Evolutionary conservation across 1,140 invertebrate genomes (phyloP).

Genomic region (Meteorus sp.): DNA sequence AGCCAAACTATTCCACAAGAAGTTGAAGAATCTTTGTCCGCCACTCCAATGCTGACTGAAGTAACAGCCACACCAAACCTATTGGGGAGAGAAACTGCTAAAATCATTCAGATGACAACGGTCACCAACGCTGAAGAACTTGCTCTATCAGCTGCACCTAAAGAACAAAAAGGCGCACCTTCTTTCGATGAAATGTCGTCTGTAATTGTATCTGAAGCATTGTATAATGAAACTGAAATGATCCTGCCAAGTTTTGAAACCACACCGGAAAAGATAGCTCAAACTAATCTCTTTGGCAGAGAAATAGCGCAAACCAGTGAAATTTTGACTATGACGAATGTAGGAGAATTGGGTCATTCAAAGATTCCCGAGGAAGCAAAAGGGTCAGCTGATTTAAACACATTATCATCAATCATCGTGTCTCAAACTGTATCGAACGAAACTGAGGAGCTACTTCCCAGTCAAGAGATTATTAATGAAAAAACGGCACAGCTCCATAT

Average conservation of each 20-base stretch:
- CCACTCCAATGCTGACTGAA: slow-evolving; percentile 25
- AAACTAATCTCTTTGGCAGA: slow-evolving; percentile 34
- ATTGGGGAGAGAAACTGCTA: slow-evolving; percentile 42
- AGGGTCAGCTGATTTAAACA: slow-evolving; percentile 28
- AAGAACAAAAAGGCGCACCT: slow-evolving; percentile 33
- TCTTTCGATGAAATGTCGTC: slow-evolving; percentile 37
- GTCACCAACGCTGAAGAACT: slow-evolving; percentile 36
- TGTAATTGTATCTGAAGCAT: slow-evolving; percentile 40
- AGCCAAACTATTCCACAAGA: slow-evolving; percentile 39
- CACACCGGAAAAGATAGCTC: slow-evolving; percentile 30
- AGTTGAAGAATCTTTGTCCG: slow-evolving; percentile 31
- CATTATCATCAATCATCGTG: slow-evolving; percentile 28
- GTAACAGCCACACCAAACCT: slow-evolving; percentile 37
- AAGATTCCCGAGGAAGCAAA: slow-evolving; percentile 27
- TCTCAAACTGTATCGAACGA: slow-evolving; percentile 33
- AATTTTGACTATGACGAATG: slow-evolving; percentile 35
- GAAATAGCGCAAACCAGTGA: slow-evolving; percentile 39
- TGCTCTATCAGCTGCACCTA: slow-evolving; percentile 24
- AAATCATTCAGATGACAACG: slow-evolving; percentile 39
- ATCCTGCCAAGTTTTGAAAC: slow-evolving; percentile 31
- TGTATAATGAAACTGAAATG: slow-evolving; percentile 39
- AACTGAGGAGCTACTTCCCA: slow-evolving; percentile 31
- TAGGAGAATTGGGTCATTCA: slow-evolving; percentile 22
- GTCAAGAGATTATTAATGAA: slow-evolving; percentile 29
- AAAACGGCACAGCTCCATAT: slow-evolving; percentile 30